Conservation (phyloP, 2,888 invertebrate species). For the Ferdinandea cuprea region DNA sequence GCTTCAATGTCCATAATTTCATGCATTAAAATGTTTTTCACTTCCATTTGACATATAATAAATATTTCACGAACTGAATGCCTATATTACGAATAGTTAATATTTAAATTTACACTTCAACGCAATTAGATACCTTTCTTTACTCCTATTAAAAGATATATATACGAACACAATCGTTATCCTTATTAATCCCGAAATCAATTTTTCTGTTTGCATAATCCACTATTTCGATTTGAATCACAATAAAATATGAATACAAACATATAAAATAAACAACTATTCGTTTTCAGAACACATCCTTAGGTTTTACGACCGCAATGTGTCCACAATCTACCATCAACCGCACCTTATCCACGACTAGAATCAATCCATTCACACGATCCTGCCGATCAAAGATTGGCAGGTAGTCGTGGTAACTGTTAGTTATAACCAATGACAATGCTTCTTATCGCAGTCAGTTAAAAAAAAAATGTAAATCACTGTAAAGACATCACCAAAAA, state of each 20-base stretch:
- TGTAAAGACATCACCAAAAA: constrained; percentile 47
- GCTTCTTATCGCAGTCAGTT: constrained; percentile 58
- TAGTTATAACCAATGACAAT: constrained; percentile 66
- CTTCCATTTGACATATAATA: neutral
- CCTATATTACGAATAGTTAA: constrained; percentile 23
- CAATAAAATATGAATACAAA: constrained; percentile 17
- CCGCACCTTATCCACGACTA: constrained; percentile 72
- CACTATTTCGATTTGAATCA: constrained; percentile 35
- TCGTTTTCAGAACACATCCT: constrained; percentile 33
- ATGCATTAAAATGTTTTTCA: neutral
- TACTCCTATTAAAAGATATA: neutral
- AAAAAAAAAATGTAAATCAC: constrained; percentile 61
- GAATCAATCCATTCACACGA: constrained; percentile 73
- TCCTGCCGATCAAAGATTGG: constrained; percentile 73
- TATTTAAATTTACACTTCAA: constrained; percentile 37
- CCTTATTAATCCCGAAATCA: constrained; percentile 45
- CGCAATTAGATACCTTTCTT: neutral
- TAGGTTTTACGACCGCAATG: constrained; percentile 41
- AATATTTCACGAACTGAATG: constrained; percentile 18
- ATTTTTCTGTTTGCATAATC: constrained; percentile 44
- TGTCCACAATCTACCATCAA: constrained; percentile 58
- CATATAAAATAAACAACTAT: neutral
- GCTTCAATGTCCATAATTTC: no score
- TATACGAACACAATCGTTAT: constrained; percentile 31
- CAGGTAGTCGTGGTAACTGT: constrained; percentile 71